Evolutionary conservation across 2,888 invertebrate genomes (phyloP), one percentile per base, ranked within the genome.

Genomic region (Dinocampus coccinellae): DNA sequence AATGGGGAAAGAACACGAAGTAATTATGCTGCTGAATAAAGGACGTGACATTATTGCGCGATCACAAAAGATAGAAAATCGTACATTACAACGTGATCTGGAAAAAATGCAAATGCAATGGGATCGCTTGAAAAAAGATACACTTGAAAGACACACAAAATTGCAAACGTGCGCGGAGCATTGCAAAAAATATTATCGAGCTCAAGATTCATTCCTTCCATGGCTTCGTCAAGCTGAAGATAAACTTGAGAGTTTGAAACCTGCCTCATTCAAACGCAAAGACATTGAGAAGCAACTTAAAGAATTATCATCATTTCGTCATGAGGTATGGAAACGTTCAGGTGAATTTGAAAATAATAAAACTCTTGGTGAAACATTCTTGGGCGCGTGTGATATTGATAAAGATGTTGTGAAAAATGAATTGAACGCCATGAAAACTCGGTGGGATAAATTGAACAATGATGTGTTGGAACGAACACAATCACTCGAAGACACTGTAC

Each of bases 391-490:
- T 79, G 97, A 98, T 84, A 92, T 94, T 64, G 97, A 98, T 83
- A 96, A 97, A 84, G 97, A 97, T 61, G 92, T 94, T 1, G 95
- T 98, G 0, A 93, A 95, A 83, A 92, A 92, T 52, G 94, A 96
- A 83, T 89, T 98, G 3, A 91, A 93, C 77, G 91, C 91, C 78
- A 92, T 97, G 87, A 96, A 95, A 88, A 93, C 93, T 76, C 90
- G 96, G 78, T 98, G 98, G 98, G 97, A 98, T 82, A 92, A 92
- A 81, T 90, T 98, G 9, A 97, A 97, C 87, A 95, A 95, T 82
- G 95, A 93, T 90, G 78, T 96, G 2, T 89, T 93, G 64, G 92
- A 93, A 73, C 91, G 93, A 82, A 92, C 94, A 33, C 94, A 95
- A 82, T 92, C 92, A 81, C 88, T 96, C 67, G 97, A 98, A 88